phyloP scores from a whole-genome alignment of 2,888 invertebrate genomes.

The Folsomia candida region DNA sequence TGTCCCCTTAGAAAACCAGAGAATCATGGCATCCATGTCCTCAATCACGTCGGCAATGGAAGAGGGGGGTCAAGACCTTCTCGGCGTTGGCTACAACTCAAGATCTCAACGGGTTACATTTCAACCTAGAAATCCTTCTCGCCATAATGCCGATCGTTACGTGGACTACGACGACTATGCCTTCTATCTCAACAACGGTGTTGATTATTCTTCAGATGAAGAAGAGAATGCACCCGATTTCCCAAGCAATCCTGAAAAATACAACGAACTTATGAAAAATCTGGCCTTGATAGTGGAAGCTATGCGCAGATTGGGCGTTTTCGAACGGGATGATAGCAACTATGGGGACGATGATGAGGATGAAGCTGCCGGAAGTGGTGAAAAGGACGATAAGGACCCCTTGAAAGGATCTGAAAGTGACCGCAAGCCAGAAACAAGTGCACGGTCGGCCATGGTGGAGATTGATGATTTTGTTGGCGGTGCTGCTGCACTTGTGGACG shows the following conservation, averaged over 20 bases:
- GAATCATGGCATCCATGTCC: background rate
- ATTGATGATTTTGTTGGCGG: too few species aligned
- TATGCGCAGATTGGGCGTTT: background rate
- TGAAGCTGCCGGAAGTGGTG: too few species aligned
- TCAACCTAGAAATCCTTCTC: too few species aligned
- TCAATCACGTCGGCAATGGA: background rate
- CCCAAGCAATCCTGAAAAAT: background rate
- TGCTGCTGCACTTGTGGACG: too few species aligned
- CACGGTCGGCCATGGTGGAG: too few species aligned
- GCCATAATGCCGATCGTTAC: background rate
- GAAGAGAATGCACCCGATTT: background rate
- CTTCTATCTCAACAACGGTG: background rate
- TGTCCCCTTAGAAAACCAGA: too few species aligned
- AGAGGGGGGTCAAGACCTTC: background rate
- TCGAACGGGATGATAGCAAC: background rate
- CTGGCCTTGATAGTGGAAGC: background rate
- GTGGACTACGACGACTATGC: background rate
- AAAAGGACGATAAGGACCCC: too few species aligned
- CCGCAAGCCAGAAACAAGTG: too few species aligned
- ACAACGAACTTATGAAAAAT: background rate
- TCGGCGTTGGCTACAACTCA: too few species aligned
- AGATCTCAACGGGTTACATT: too few species aligned
- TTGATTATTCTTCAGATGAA: too few species aligned
- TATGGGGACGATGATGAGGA: background rate
- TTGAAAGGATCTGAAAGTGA: too few species aligned